phyloP scores from a whole-genome alignment of 2,113 vertebrate species.

The Calidris pugnax region DNA sequence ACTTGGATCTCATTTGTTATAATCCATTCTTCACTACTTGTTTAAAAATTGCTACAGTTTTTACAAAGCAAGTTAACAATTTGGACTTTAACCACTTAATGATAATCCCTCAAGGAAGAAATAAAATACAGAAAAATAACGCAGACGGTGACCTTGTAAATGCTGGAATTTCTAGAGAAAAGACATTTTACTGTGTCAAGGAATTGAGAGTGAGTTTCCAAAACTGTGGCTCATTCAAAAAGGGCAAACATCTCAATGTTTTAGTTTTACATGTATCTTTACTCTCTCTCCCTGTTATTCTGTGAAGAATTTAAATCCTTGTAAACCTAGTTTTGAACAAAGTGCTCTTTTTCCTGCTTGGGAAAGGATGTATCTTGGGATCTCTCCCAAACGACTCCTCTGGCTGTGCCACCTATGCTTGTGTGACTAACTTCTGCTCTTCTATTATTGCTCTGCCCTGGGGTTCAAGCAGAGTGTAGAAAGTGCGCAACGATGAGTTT shows the following conservation, averaged over 20 bases:
- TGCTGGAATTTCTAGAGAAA: neutral
- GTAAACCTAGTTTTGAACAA: neutral
- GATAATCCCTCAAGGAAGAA: neutral
- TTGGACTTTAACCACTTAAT: neutral
- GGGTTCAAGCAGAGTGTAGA: neutral
- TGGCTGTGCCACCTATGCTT: neutral
- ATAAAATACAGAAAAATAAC: neutral
- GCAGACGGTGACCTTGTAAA: neutral
- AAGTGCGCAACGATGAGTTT: neutral
- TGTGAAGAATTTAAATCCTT: neutral
- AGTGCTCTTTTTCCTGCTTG: neutral
- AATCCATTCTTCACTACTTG: neutral
- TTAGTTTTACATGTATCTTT: neutral
- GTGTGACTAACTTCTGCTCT: neutral
- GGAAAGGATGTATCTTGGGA: neutral
- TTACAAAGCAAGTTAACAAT: neutral
- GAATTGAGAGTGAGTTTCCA: neutral
- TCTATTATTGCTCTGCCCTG: neutral
- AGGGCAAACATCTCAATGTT: neutral
- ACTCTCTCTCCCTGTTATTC: neutral
- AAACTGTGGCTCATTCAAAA: neutral
- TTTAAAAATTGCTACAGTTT: neutral
- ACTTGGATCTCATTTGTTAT: neutral
- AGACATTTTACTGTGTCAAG: neutral
- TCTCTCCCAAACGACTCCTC: neutral